phyloP scores from a whole-genome alignment of 53 echinoderm and acorn worm genomes.

The Stichopus horrens region DNA sequence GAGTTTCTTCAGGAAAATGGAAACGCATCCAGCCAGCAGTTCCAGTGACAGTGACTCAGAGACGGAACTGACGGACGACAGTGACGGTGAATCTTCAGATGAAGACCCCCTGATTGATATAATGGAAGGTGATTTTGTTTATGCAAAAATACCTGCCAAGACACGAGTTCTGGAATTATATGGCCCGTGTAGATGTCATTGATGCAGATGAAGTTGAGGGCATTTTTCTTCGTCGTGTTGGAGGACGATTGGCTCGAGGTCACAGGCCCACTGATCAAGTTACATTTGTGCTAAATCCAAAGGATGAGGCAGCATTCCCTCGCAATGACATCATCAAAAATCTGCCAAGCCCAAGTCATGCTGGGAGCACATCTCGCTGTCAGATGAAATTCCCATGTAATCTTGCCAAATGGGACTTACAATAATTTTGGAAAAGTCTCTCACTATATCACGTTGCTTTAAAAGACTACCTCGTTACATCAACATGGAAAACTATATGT shows the following conservation, averaged over 20 bases:
- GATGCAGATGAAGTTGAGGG: constrained; percentile 58
- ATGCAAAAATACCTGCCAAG: constrained; percentile 52
- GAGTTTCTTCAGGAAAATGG: constrained; percentile 5
- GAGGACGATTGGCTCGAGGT: neutral
- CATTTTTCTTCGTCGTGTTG: constrained; percentile 58
- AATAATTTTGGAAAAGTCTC: no score
- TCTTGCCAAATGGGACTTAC: neutral
- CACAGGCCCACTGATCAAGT: neutral
- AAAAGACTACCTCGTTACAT: no score
- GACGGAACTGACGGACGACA: constrained; percentile 11
- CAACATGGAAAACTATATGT: no score
- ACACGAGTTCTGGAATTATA: constrained; percentile 50
- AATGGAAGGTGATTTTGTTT: constrained; percentile 60
- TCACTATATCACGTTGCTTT: no score
- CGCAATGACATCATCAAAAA: neutral
- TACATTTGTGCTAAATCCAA: neutral
- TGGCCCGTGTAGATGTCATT: constrained; percentile 57
- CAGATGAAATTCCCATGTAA: neutral
- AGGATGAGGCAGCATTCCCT: neutral
- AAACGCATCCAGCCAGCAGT: neutral
- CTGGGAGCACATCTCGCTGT: neutral
- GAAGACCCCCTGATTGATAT: constrained; percentile 20
- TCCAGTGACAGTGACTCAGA: constrained; percentile 6
- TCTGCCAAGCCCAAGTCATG: neutral
- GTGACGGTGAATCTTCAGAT: neutral